Base-by-base conservation (phyloP, 2,797 vertebrate species). In the Eupleurogrammus muticus region DNA sequence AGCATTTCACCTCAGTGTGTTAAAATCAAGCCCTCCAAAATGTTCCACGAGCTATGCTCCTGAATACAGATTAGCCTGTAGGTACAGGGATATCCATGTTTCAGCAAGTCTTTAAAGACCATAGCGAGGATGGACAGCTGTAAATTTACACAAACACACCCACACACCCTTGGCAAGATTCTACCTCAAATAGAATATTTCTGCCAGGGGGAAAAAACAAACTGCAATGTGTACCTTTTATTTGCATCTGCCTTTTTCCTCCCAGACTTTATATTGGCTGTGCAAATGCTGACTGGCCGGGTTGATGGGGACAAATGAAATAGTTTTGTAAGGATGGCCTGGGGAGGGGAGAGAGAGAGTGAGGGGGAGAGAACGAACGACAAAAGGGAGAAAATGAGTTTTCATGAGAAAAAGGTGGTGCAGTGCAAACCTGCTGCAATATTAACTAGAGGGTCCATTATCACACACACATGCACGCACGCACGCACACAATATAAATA, bases 401-500 rank as follows among this genome's bases (percentile, higher is more conserved):
- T 81, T 80, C 64, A 73, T 35, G 64, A 77, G 73, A 62, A 85
- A n/a, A 84, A 80, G 69, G 79, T 71, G 73, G 74, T 76, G 76
- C 84, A 84, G 70, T 73, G 84, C 44, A 11, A 70, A 82, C 35
- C 42, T 74, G 62, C 71, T 92, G 89, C 80, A 91, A 87, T 90
- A 91, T 87, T 91, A 83, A 91, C 68, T 17, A 82, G 67, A 74
- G 34, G 52, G 63, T 77, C 83, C 76, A 87, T 90, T 90, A 87
- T 87, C 77, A 47, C 60, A 79, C 50, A 32, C 35, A 32, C 48
- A 46, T 35, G 50, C 23, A 48, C 53, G 52, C 21, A 61, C 16
- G 67, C 12, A 65, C 21, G 62, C 51, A 28, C 28, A 42, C 32
- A 19, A 9, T 14, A 36, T 5, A 58, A 71, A 85, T 54, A 54